phyloP scores from a whole-genome alignment of 2,113 vertebrate species.

The Cryptomyrus ogoouensis region DNA sequence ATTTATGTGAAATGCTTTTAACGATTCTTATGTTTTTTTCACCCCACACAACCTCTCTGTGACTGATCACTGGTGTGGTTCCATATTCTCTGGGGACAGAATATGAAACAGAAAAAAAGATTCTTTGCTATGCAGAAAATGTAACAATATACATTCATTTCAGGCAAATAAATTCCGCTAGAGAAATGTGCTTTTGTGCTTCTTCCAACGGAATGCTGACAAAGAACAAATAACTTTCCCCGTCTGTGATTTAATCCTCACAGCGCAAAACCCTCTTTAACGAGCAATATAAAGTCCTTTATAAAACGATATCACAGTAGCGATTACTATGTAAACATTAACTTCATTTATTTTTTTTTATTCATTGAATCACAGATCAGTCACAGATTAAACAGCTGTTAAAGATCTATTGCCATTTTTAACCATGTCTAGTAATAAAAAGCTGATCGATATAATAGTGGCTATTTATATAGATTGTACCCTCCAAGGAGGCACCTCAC shows the following conservation, averaged over 20 bases:
- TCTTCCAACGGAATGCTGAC: not conserved
- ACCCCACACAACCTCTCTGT: slow-evolving; percentile 36
- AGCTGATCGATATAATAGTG: not conserved
- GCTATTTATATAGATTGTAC: not conserved
- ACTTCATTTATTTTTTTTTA: not conserved
- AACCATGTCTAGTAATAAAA: not conserved
- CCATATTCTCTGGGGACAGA: slow-evolving; percentile 15
- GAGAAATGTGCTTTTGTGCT: slow-evolving; percentile 10
- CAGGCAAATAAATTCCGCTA: slow-evolving; percentile 9
- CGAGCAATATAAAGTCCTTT: not conserved
- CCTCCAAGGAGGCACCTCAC: not conserved
- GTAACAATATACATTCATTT: slow-evolving; percentile 21
- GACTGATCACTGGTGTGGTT: slow-evolving; percentile 28
- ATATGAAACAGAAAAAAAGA: slow-evolving; percentile 24
- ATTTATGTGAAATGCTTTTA: slow-evolving; percentile 44
- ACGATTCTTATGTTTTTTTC: slow-evolving; percentile 35
- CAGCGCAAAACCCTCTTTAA: not conserved
- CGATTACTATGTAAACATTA: not conserved
- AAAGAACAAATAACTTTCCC: not conserved
- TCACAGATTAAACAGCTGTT: not conserved
- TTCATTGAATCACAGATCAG: not conserved
- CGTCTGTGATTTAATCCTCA: not conserved
- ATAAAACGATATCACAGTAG: not conserved
- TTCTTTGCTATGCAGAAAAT: slow-evolving; percentile 23
- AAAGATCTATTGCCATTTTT: not conserved